Percentiles rank a stretch among this genome's conserved stretches.
Evolutionary conservation across 53 echinoderm and acorn worm genomes (phyloP).

Genomic region (Glandiceps talaboti): DNA sequence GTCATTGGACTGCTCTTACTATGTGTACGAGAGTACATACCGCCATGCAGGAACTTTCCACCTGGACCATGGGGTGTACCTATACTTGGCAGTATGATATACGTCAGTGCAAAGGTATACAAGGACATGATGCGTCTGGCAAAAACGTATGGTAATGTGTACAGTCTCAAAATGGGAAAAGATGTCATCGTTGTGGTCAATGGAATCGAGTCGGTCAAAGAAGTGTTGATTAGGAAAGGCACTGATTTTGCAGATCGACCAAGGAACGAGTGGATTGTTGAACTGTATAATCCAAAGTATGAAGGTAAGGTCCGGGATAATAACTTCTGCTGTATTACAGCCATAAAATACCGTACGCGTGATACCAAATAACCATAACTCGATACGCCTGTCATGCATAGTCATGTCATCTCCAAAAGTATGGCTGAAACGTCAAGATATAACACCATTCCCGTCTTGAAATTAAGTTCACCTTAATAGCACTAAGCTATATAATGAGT

Average conservation of each 20-base stretch:
- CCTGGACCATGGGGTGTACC: background rate
- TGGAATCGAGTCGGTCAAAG: conserved; percentile 25
- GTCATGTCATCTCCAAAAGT: no score
- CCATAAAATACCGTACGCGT: no score
- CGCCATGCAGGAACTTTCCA: background rate
- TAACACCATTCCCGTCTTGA: no score
- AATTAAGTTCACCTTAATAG: no score
- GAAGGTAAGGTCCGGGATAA: no score
- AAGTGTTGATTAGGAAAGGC: conserved; percentile 20
- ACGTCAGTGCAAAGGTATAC: background rate
- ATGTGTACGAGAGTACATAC: background rate
- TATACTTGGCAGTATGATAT: background rate
- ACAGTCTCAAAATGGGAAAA: conserved; percentile 19
- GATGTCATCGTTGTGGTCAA: conserved; percentile 26
- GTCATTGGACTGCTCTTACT: background rate
- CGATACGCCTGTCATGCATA: no score
- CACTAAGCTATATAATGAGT: no score
- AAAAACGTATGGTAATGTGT: conserved; percentile 31
- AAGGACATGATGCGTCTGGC: background rate
- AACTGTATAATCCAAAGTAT: conserved; percentile 15
- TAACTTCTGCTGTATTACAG: no score
- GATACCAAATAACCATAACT: no score
- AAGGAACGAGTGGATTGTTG: background rate
- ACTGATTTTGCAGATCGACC: conserved; percentile 29
- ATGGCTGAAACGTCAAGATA: no score